Percentiles rank a stretch among this genome's conserved stretches.
phyloP scores from a whole-genome alignment of 2,113 vertebrate species.

The Hemibagrus wyckioides region DNA sequence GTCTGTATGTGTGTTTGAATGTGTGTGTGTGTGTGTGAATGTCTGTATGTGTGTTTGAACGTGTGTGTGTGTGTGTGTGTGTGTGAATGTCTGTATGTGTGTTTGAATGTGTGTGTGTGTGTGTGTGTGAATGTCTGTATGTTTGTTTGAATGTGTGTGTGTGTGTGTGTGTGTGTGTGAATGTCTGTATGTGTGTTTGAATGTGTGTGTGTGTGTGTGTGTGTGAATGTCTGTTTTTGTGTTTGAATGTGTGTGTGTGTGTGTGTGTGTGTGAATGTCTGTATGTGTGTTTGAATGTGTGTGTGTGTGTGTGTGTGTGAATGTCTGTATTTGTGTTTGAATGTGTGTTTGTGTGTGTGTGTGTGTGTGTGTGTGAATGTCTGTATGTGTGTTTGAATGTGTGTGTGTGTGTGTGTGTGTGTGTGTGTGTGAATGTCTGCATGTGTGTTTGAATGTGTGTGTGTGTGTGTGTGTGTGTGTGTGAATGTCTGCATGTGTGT shows the following conservation, averaged over 20 bases:
- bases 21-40: constrained; percentile 72
- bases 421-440: no score
- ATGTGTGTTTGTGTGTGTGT: constrained; percentile 56
- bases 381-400: constrained; percentile 58
- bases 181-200: constrained; percentile 75
- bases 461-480: no score
- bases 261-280: constrained; percentile 75
- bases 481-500: no score
- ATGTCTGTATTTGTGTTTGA: constrained; percentile 67
- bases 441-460: no score
- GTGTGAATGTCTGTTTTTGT: no score
- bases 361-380: constrained; percentile 75
- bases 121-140: constrained; percentile 75
- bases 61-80: constrained; percentile 71
- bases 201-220: constrained; percentile 67
- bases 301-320: constrained; percentile 75
- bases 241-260: constrained; percentile 66
- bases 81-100: not conserved
- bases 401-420: not conserved
- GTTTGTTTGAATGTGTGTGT: not conserved
- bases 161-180: constrained; percentile 67
- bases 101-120: constrained; percentile 72
- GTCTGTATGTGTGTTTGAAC: no score
- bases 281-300: constrained; percentile 57
- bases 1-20: constrained; percentile 61